Base-by-base conservation (phyloP, 2,888 invertebrate genomes). In the Agrochola macilenta region DNA sequence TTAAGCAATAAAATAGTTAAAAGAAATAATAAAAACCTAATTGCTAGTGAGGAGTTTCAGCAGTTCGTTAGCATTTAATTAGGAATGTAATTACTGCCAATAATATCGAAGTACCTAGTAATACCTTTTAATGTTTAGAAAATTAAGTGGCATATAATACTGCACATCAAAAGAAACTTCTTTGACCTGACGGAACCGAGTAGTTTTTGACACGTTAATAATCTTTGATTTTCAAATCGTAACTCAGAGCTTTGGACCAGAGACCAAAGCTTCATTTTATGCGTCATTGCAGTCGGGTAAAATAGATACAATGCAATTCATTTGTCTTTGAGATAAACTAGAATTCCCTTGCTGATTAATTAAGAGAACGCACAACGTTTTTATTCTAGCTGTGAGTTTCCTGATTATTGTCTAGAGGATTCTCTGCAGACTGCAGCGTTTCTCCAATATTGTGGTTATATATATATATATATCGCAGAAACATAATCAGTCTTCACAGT, bases 271-370 rank as follows among this genome's bases (percentile, higher is more conserved):
- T 7, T 49, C 20, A 4, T 30, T 49, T 49, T 30, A 26, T 46
- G 3, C 20, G 5, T 30, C 23, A 14, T 23, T 49, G 49, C 8
- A 49, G 26, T 49, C 2, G 23, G 49, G 26, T 66, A 17, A 52
- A 52, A 39, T 20, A 23, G 23, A 49, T 12, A 52, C n/a, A 74
- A 23, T 30, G 3, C 43, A 73, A 46, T n/a, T n/a, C 17, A 1
- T 63, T 39, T 52, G n/a, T 12, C 1, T 54, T 43, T 20, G 20
- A 63, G 17, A 54, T n/a, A 26, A 14, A 60, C n/a, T 39, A 30
- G 49, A 66, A 66, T 77, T 60, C 65, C 58, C 77, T 30, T 2
- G 65, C 2, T 60, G 39, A 76, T 76, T 76, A 30, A 60, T 76
- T 76, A 76, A 43, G 43, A 76, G 30, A 49, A 39, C 20, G 46